Evolutionary conservation across 2,797 vertebrate species (phyloP).

Genomic region (Premnoplex brunnescens): DNA sequence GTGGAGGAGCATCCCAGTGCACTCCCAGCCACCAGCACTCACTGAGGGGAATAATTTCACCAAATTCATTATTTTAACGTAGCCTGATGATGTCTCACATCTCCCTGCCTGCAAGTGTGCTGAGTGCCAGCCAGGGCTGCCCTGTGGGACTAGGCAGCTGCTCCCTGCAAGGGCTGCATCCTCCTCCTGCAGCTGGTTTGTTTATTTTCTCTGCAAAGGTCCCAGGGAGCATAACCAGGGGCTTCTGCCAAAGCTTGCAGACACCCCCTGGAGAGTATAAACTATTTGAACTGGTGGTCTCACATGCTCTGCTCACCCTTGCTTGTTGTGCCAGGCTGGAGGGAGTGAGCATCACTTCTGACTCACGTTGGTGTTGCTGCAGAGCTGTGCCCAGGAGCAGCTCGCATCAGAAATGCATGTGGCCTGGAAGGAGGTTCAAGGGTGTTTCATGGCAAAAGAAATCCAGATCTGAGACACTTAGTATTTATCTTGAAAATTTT

Average conservation of each 20-base stretch:
- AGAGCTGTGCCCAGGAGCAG: not conserved
- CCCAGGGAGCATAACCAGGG: not conserved
- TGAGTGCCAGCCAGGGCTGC: accelerated
- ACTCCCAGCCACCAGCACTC: not conserved
- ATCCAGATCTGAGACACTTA: not conserved
- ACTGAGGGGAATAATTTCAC: not conserved
- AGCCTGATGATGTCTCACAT: not conserved
- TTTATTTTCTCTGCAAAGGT: not conserved
- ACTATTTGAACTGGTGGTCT: not conserved
- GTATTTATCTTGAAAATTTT: not conserved
- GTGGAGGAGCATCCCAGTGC: not conserved
- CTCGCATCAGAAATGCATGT: accelerated
- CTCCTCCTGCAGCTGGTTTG: not conserved
- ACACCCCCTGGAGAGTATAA: not conserved
- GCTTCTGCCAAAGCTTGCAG: not conserved
- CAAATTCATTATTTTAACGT: not conserved
- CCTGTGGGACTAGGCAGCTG: not conserved
- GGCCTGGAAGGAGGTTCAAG: not conserved
- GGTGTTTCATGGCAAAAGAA: not conserved
- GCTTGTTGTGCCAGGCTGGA: not conserved
- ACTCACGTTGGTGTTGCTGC: not conserved
- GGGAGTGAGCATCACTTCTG: not conserved
- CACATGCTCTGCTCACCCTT: accelerated
- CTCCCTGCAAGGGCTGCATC: not conserved
- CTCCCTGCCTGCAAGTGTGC: not conserved